Conservation (phyloP, 2,888 invertebrate genomes). For the Agrotis ipsilon region DNA sequence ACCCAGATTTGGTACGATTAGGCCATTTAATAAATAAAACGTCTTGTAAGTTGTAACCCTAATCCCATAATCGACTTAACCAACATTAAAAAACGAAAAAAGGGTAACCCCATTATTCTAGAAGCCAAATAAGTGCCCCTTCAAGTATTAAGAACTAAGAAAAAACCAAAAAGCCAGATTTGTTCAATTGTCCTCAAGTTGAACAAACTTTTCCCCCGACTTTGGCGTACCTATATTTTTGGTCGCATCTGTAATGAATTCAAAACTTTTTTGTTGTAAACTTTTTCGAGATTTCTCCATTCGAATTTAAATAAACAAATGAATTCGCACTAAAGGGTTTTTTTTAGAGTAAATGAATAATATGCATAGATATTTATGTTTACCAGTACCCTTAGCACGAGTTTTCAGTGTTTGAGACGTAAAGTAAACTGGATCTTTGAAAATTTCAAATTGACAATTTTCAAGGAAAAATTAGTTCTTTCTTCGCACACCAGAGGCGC, state of each 20-base stretch:
- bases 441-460: no score
- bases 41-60: no score
- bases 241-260: slow-evolving; percentile 23
- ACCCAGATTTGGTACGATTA: no score
- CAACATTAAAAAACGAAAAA: neutral
- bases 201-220: neutral
- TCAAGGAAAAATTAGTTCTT: no score
- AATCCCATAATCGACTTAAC: neutral
- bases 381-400: no score
- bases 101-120: neutral
- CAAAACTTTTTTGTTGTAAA: slow-evolving; percentile 35
- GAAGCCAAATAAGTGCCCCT: neutral
- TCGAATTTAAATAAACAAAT: slow-evolving; percentile 47
- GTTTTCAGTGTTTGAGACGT: no score
- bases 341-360: neutral
- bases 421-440: no score
- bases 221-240: slow-evolving; percentile 14
- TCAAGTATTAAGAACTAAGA: slow-evolving; percentile 5
- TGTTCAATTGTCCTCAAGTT: slow-evolving; percentile 8
- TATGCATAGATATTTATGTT: neutral
- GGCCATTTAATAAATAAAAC: no score
- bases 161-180: slow-evolving; percentile 21
- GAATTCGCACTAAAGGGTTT: neutral
- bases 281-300: slow-evolving; percentile 20
- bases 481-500: no score